phyloP scores from a whole-genome alignment of 2,888 invertebrate species.

The Drosophila picticornis region DNA sequence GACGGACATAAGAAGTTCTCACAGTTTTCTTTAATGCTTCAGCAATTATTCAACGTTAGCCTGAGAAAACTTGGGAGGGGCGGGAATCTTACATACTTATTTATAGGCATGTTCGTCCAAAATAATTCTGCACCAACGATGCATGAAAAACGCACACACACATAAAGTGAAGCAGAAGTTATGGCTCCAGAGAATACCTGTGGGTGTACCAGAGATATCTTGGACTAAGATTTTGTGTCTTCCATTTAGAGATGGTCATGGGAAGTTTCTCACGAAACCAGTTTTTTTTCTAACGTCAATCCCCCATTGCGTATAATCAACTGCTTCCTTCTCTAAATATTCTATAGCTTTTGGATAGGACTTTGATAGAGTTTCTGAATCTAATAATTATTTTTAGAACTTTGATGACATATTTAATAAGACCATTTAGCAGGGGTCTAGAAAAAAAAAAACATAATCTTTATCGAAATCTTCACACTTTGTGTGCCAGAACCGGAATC shows the following conservation, averaged over 20 bases:
- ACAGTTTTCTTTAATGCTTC: conserved; percentile 70
- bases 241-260: conserved; percentile 38
- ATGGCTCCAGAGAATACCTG: conserved; percentile 18
- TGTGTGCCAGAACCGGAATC: neutral
- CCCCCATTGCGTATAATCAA: neutral
- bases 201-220: conserved; percentile 10
- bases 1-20: conserved; percentile 74
- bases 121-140: conserved; percentile 58
- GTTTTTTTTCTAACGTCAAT: conserved; percentile 8
- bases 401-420: neutral
- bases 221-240: conserved; percentile 22
- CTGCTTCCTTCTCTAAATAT: neutral
- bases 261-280: conserved; percentile 53
- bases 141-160: conserved; percentile 56
- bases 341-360: neutral
- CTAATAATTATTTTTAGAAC: neutral
- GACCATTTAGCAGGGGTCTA: neutral
- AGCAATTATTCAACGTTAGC: conserved; percentile 58
- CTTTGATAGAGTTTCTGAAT: neutral
- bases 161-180: conserved; percentile 14
- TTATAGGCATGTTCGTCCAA: conserved; percentile 46
- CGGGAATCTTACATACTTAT: conserved; percentile 31
- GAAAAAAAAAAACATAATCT: neutral
- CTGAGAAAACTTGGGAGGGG: conserved; percentile 49
- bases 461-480: neutral